Percentiles rank a stretch among this genome's conserved stretches.
Conservation (phyloP, 2,797 vertebrate species). For the Selene dorsalis region DNA sequence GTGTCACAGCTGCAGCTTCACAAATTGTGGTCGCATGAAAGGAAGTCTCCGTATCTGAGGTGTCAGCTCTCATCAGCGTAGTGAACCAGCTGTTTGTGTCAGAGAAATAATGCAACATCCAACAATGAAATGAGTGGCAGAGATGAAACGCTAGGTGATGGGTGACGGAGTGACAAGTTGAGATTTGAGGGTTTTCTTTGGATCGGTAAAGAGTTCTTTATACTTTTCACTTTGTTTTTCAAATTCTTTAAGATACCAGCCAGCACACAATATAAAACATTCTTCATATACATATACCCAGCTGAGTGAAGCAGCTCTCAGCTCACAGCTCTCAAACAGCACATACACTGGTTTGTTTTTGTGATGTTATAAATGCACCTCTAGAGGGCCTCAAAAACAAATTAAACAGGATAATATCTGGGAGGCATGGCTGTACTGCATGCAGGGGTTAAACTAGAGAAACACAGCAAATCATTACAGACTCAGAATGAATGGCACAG, state of each 20-base stretch:
- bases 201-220: not conserved
- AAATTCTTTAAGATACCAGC: not conserved
- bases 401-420: not conserved
- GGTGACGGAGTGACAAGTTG: not conserved
- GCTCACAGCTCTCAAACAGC: not conserved
- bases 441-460: not conserved
- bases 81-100: constrained; percentile 1
- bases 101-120: not conserved
- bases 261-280: not conserved
- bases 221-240: not conserved
- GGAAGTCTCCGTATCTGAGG: constrained; percentile 46
- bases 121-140: not conserved
- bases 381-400: constrained; percentile 69
- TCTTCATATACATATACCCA: not conserved
- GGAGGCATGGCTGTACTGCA: not conserved
- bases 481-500: not conserved
- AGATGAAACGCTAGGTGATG: not conserved
- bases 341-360: not conserved
- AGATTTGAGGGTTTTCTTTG: not conserved
- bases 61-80: constrained; percentile 16
- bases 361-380: constrained; percentile 53
- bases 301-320: not conserved
- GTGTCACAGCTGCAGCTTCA: constrained; percentile 21
- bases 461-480: not conserved
- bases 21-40: constrained; percentile 13